A percentile compares a stretch with the other conserved stretches of the same genome.
phyloP scores from a whole-genome alignment of 2,888 invertebrate species.

The Apotomis capreana region DNA sequence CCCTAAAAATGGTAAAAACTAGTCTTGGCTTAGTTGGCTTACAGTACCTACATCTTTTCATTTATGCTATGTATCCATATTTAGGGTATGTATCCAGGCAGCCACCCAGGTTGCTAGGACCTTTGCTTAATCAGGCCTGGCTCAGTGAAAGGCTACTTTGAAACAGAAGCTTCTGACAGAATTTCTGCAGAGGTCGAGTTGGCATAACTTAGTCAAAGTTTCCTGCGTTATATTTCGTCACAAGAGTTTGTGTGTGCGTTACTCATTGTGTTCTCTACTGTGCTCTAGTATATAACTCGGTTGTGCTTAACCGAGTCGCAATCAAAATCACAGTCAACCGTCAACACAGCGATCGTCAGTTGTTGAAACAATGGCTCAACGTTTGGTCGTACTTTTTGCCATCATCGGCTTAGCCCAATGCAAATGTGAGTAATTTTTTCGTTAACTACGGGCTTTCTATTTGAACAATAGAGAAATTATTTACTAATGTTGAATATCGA shows the following conservation, averaged over 20 bases:
- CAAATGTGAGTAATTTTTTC: slow-evolving; percentile 53
- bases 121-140: too few species aligned
- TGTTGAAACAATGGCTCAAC: slow-evolving; percentile 58
- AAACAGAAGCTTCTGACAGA: too few species aligned
- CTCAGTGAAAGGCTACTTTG: too few species aligned
- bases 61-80: too few species aligned
- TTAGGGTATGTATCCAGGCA: too few species aligned
- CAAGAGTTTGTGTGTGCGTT: slow-evolving; percentile 14
- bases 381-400: slow-evolving; percentile 55
- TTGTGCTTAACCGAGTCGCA: slow-evolving; percentile 27
- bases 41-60: too few species aligned
- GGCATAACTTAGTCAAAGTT: slow-evolving; percentile 22
- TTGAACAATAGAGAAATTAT: background rate
- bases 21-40: too few species aligned
- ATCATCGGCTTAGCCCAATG: slow-evolving; percentile 50
- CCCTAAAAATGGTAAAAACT: too few species aligned
- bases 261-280: slow-evolving; percentile 33
- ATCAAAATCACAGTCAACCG: slow-evolving; percentile 46
- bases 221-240: slow-evolving; percentile 38
- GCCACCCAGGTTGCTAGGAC: too few species aligned
- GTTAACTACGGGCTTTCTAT: background rate
- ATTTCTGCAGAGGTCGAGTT: background rate
- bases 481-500: background rate
- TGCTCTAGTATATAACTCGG: slow-evolving; percentile 38
- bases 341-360: slow-evolving; percentile 40